Base-by-base conservation (phyloP, 1,140 invertebrate species). In the Campodea augens region DNA sequence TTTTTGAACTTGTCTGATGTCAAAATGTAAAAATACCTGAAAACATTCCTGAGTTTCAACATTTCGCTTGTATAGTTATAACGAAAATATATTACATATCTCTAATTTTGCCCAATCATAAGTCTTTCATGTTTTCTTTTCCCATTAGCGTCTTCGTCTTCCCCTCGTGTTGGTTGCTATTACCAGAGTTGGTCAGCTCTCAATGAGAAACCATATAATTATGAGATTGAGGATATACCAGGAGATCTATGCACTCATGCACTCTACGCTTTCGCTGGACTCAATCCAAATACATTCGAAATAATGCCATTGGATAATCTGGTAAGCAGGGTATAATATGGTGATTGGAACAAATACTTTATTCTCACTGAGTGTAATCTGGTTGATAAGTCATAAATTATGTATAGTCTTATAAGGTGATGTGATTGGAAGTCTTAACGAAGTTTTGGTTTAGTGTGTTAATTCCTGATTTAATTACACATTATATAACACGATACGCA, bases 101-200 rank as follows among this genome's bases (percentile, higher is more conserved):
- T 10, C 7, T 15, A 15, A 15, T 10, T 32, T 32, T 32, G n/a
- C n/a, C n/a, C n/a, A n/a, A n/a, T n/a, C n/a, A n/a, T n/a, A n/a
- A n/a, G n/a, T 32, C 15, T 32, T 32, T 32, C 27, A 32, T 15
- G 15, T 10, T 32, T 32, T 10, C 27, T 32, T 32, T 15, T 32
- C 27, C 15, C 27, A 32, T 15, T 10, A 32, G 7, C 7, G 15
- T 32, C 7, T 32, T 32, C 15, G 7, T 32, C 27, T 32, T 32
- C 27, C 27, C 27, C 73, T 10, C 71, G 78, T 57, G 70, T 85
- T 40, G 78, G 83, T 22, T 90, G 84, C 55, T 90, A 90, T 67
- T 90, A 86, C 64, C 86, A 81, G 56, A 88, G 87, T 55, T 91
- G 86, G 87, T 86, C 86, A 3, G 72, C 87, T n/a, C 82, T 88